Evolutionary conservation across 2,797 vertebrate species (phyloP), one percentile per base, ranked within the genome.

Genomic region (Lophura swinhoii): DNA sequence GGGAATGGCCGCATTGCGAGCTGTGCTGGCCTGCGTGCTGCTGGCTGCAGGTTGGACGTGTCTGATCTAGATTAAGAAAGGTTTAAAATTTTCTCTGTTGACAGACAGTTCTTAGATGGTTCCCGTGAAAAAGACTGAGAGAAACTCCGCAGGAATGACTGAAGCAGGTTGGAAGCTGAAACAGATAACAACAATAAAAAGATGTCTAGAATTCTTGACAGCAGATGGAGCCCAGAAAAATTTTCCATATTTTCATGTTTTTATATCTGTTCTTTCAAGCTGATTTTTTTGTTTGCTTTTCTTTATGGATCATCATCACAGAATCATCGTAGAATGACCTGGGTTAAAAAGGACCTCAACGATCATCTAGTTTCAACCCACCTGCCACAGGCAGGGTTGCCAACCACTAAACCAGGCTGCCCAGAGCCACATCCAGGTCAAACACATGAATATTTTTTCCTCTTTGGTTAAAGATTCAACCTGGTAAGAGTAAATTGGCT

Each of bases 41-140:
- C 28, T 15, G 28, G 15, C 51, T 53, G 51, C 26, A 16, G 15
- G 51, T 29, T 53, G 51, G 28, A 29, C 6, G 14, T 91, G 64
- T 60, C 37, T 88, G 84, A 60, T 60, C 41, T 88, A 86, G 95
- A 94, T 97, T 81, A 94, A 70, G 48, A 44, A 76, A 92, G 31
- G 1, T 75, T 80, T 93, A 51, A 68, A 56, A 86, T 93, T 79
- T 81, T n/a, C 43, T 91, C 17, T 14, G 91, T 81, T 48, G 26
- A 67, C 75, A n/a, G 41, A 71, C 46, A 87, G 1, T 43, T 92
- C 13, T 88, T 91, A 29, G 64, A 28, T 83, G 69, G 29, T 83
- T 96, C 94, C 55, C 18, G 23, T 91, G 26, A 84, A 84, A 59
- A 71, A 76, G 6, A 46, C 46, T 63, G 82, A 81, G 79, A 84